Percentiles rank a stretch among this genome's conserved stretches.
These are phyloP conservation scores for Lobophora halterata DNA, from an alignment of 2,888 invertebrate genomes.

Conservation along the genomic window DNA sequence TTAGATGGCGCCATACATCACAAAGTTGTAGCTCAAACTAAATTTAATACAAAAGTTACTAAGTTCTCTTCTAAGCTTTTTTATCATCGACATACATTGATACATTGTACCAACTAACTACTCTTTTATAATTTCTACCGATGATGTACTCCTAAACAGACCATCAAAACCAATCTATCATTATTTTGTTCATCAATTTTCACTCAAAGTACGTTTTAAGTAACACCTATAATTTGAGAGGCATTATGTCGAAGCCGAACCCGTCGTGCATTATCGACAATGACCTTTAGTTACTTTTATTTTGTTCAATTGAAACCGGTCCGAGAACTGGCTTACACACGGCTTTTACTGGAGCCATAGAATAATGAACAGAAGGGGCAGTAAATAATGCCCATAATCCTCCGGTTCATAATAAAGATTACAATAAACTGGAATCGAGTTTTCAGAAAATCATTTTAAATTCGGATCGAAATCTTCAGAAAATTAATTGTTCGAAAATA, in stretches of 20 bases:
- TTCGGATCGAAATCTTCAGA: neutral
- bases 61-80: too few species aligned
- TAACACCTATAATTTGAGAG: slow-evolving; percentile 34
- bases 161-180: slow-evolving; percentile 29
- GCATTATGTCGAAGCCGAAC: slow-evolving; percentile 29
- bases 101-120: slow-evolving; percentile 5
- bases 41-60: too few species aligned
- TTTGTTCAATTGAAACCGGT: slow-evolving; percentile 39
- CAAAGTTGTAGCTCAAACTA: too few species aligned
- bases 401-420: slow-evolving; percentile 6
- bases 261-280: slow-evolving; percentile 42
- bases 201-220: slow-evolving; percentile 28
- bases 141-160: slow-evolving; percentile 17
- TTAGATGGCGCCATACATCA: too few species aligned
- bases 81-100: too few species aligned
- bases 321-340: slow-evolving; percentile 31
- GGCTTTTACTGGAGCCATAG: slow-evolving; percentile 30
- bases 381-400: slow-evolving; percentile 26
- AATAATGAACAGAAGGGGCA: slow-evolving; percentile 25
- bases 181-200: slow-evolving; percentile 31
- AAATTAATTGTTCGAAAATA: neutral
- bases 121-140: slow-evolving; percentile 2
- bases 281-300: slow-evolving; percentile 48
- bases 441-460: slow-evolving; percentile 4
- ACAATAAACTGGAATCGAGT: slow-evolving; percentile 5